Evolutionary conservation across 92 coral and sea anemone species (phyloP).

Genomic region (Umimayanthus chanpuru): DNA sequence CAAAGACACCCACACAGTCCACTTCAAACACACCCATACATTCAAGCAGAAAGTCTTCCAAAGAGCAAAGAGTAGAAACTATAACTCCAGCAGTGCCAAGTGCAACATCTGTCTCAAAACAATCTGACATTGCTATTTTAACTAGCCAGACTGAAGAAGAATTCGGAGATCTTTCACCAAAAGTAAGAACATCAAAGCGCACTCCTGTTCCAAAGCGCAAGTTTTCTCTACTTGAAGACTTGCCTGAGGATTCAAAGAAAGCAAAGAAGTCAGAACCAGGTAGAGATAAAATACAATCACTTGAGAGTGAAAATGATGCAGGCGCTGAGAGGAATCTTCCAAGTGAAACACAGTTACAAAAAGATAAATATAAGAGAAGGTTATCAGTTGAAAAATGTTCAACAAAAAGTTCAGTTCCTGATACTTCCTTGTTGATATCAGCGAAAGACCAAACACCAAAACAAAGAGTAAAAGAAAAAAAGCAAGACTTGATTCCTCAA

Average conservation of each 20-base stretch:
- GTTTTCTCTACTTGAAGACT: conserved; percentile 71
- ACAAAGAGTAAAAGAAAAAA: neutral
- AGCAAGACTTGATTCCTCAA: neutral
- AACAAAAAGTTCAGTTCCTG: neutral
- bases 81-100: neutral
- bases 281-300: neutral
- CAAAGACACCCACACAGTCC: neutral
- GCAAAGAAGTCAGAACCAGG: conserved; percentile 24
- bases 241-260: conserved; percentile 21
- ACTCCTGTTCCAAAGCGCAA: conserved; percentile 86
- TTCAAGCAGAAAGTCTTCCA: neutral
- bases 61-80: neutral
- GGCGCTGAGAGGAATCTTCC: neutral
- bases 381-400: neutral
- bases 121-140: neutral
- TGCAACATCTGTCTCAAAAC: neutral
- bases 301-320: neutral
- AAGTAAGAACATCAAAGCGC: conserved; percentile 74
- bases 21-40: neutral
- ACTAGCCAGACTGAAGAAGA: conserved; percentile 3
- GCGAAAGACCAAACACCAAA: conserved; percentile 12
- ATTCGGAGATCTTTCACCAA: conserved; percentile 41
- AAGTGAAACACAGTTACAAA: neutral
- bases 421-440: neutral
- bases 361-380: neutral